Evolutionary conservation across 2,888 invertebrate species (phyloP).

Genomic region (Drosophila hamatofila): DNA sequence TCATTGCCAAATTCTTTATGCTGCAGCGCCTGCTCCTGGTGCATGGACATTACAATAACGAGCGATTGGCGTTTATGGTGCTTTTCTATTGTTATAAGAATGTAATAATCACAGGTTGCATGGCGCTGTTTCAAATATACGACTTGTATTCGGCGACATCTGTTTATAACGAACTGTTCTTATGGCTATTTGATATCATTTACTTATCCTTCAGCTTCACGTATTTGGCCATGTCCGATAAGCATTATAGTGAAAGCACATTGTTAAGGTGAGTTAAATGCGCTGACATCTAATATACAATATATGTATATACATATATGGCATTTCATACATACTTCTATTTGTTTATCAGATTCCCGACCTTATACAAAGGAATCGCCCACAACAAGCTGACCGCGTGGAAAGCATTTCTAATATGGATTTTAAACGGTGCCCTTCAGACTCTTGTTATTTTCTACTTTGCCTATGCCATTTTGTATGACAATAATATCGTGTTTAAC

Average conservation of each 20-base stretch:
- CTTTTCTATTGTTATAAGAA: constrained; percentile 95
- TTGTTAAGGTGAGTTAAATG: constrained; percentile 85
- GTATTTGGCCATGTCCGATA: constrained; percentile 90
- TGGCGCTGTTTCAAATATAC: constrained; percentile 87
- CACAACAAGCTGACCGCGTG: constrained; percentile 88
- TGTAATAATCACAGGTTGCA: constrained; percentile 89
- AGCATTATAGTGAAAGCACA: constrained; percentile 87
- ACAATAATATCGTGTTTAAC: constrained; percentile 85
- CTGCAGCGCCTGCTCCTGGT: constrained; percentile 90
- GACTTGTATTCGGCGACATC: constrained; percentile 87
- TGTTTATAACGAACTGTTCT: constrained; percentile 90
- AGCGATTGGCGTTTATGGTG: constrained; percentile 89
- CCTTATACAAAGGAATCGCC: constrained; percentile 88
- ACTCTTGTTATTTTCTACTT: constrained; percentile 87
- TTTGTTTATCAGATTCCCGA: constrained; percentile 86
- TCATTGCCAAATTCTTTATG: constrained; percentile 92
- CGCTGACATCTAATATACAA: too few species aligned
- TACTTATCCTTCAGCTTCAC: constrained; percentile 91
- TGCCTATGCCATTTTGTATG: constrained; percentile 84
- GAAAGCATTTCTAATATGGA: constrained; percentile 88
- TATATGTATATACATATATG: too few species aligned
- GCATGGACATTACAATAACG: constrained; percentile 93
- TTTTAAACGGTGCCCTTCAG: constrained; percentile 87
- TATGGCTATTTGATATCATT: constrained; percentile 90
- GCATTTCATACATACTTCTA: background rate